Evolutionary conservation across 2,888 invertebrate species (phyloP), one percentile per base, ranked within the genome.

Genomic region (Globia sparganii): DNA sequence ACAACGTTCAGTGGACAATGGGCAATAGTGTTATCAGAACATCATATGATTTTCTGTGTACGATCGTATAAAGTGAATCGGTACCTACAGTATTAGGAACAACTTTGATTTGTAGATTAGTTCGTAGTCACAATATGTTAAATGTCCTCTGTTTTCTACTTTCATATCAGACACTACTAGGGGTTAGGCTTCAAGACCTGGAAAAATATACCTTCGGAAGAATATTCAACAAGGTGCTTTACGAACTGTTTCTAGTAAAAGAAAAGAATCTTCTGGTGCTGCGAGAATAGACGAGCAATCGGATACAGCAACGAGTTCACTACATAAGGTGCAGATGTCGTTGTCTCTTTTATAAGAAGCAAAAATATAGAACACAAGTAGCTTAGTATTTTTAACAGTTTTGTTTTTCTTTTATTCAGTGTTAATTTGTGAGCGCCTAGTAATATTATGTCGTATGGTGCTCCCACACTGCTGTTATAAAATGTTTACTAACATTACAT

Each of bases 1-100:
- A 92, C 93, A 91, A 89, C 90, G 91, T 89, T 88, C 84, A 87
- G 79, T 89, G 92, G 91, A 94, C 94, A 94, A 94, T 94, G 85
- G 92, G 87, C 90, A 93, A 93, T 93, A 92, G 88, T 83, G 90
- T 92, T 93, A 93, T 93, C 91, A 84, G 78, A 64, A 75, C 79
- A 92, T 92, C 91, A 78, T 77, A 77, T 89, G 88, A 89, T 90
- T 89, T 89, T 89, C 77, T 84, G 73, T 83, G 61, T 77, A 76
- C 70, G 70, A 65, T 81, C 69, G 73, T 72, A 81, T 81, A 68
- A 81, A 86, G 75, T 67, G 77, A 81, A 84, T 81, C 56, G 66
- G 78, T 34, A 13, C 28, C 53, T 69, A 77, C 73, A 72, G 62
- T 73, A 73, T 78, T 78, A 75, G 49, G 56, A 71, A 76, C 72